Conservation (phyloP, 2,888 invertebrate genomes). For the Clusia tigrina region DNA sequence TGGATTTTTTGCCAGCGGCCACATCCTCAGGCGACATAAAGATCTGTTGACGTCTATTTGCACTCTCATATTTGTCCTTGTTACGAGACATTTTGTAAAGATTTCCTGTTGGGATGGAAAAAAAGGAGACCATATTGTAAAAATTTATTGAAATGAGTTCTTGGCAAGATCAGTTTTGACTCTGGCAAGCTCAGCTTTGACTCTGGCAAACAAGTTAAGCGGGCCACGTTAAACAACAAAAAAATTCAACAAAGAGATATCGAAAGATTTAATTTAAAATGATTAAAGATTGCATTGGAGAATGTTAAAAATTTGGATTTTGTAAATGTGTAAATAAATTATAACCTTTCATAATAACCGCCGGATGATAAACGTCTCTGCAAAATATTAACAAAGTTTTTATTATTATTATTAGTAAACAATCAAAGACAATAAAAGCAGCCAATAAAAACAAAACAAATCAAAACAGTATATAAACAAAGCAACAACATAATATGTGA, state of each 20-base stretch:
- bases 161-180: slow-evolving; percentile 39
- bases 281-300: not conserved
- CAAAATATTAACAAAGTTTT: slow-evolving; percentile 64
- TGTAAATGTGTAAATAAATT: slow-evolving; percentile 57
- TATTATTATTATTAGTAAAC: slow-evolving; percentile 57
- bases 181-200: too few relatives aligned
- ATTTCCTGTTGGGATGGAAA: slow-evolving; percentile 52
- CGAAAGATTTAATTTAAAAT: slow-evolving; percentile 12
- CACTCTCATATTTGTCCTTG: slow-evolving; percentile 90
- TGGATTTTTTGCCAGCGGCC: slow-evolving; percentile 89
- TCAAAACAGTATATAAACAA: not conserved
- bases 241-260: not conserved
- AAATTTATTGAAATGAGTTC: too few relatives aligned
- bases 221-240: not conserved
- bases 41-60: slow-evolving; percentile 83
- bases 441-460: not conserved
- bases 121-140: too few relatives aligned
- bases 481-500: not conserved
- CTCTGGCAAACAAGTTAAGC: too few relatives aligned
- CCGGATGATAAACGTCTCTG: slow-evolving; percentile 65
- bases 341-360: slow-evolving; percentile 65
- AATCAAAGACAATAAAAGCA: slow-evolving; percentile 28
- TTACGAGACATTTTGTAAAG: slow-evolving; percentile 73
- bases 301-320: not conserved
- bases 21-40: slow-evolving; percentile 94